Evolutionary conservation across 2,888 invertebrate species (phyloP), one percentile per base, ranked within the genome.

Genomic region (Meta bourneti): DNA sequence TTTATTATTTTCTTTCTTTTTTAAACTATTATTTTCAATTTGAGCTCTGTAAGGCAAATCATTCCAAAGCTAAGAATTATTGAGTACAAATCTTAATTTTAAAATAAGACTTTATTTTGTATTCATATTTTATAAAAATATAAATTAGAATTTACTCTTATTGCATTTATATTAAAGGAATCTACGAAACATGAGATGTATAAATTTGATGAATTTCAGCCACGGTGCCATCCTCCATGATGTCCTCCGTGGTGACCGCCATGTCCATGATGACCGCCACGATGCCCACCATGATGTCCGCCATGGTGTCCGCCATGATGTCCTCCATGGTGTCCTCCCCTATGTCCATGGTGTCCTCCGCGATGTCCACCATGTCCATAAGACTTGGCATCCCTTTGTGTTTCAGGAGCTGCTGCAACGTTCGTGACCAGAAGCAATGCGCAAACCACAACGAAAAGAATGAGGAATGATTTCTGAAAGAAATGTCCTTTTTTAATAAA

Each of bases 251-350:
- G 70, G 34, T 70, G 69, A 6, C 70, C 69, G 5, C 19, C 75
- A 34, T 74, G 75, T 1, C 75, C 75, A 13, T 81, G 81, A 8
- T 81, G 81, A 69, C 61, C 61, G 0, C 77, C 8, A 6, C 69
- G 81, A n/a, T 69, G 61, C 0, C 49, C 48, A 13, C 72, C 72
- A 7, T 75, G 61, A n/a, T 74, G 74, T 7, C 16, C 19, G 6
- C 77, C 51, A 49, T 77, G 77, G 19, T 85, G 84, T 2, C 61
- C 61, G 7, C 71, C 71, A 48, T 52, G 52, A 6, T 83, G 83
- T 9, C 34, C 20, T 6, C 71, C 71, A 9, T 77, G 75, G 7
- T 86, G 86, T 5, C 61, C 61, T 9, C 71, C 71, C 8, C 61
- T 75, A 6, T 84, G 84, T 0, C 75, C 75, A 75, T 75, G 75